phyloP scores from a whole-genome alignment of 2,797 vertebrate species.

The Phalanger gymnotis region DNA sequence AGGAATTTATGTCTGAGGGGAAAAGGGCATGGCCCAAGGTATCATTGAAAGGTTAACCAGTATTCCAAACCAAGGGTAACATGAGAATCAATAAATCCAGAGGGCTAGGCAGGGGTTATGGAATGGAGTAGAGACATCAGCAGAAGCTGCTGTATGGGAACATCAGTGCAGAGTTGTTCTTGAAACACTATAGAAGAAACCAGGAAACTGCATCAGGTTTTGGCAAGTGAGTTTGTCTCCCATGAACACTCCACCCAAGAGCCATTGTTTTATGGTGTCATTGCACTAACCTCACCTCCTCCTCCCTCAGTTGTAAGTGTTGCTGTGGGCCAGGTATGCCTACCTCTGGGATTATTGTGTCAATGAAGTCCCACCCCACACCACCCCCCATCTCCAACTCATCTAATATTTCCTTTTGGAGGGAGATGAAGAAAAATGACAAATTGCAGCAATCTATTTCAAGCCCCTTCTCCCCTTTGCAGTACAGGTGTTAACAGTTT shows the following conservation, averaged over 20 bases:
- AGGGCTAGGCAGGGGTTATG: neutral
- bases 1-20: neutral
- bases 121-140: neutral
- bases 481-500: neutral
- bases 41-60: neutral
- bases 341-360: neutral
- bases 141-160: neutral
- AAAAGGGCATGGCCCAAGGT: neutral
- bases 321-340: neutral
- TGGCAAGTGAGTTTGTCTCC: neutral
- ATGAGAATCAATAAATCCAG: neutral
- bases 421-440: neutral
- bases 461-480: neutral
- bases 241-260: neutral
- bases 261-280: neutral
- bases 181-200: neutral
- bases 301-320: neutral
- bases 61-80: neutral
- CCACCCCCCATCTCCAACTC: neutral
- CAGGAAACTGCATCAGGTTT: neutral
- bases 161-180: neutral
- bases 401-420: neutral
- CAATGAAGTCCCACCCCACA: neutral
- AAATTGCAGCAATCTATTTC: neutral
- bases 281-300: neutral